phyloP scores from a whole-genome alignment of 2,113 vertebrate genomes.

The Nyctereutes procyonoides region DNA sequence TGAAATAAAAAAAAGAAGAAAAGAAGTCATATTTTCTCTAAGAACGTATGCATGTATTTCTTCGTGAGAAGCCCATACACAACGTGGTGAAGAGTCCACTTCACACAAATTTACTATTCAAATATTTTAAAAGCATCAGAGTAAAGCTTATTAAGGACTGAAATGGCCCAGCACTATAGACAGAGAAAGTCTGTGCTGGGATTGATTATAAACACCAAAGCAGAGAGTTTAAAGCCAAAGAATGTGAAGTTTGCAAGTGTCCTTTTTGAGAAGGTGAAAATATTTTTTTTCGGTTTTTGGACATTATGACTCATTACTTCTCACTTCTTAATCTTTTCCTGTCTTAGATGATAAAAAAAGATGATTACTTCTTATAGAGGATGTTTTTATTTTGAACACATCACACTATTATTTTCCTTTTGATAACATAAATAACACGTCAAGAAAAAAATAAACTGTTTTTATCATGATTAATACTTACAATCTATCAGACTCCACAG shows the following conservation, averaged over 20 bases:
- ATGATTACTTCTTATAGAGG: background rate
- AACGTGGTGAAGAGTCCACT: slow-evolving; percentile 41
- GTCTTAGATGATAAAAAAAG: background rate
- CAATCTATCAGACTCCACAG: background rate
- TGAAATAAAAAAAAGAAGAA: background rate
- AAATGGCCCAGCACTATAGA: slow-evolving; percentile 40
- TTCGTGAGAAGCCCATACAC: slow-evolving; percentile 23
- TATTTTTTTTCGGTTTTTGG: slow-evolving; percentile 27
- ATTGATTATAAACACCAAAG: background rate
- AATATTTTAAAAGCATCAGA: slow-evolving; percentile 33
- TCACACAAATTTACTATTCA: slow-evolving; percentile 55
- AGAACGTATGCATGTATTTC: background rate
- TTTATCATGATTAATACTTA: slow-evolving; percentile 9
- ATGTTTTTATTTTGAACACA: slow-evolving; percentile 10
- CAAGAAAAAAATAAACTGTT: slow-evolving; percentile 30
- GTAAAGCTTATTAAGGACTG: slow-evolving; percentile 10
- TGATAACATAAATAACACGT: slow-evolving; percentile 9
- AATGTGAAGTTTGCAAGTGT: slow-evolving; percentile 39
- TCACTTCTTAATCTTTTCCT: background rate
- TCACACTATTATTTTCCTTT: slow-evolving; percentile 32
- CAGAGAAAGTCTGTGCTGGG: background rate
- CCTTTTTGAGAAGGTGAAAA: slow-evolving; percentile 47
- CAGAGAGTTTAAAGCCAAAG: slow-evolving; percentile 23
- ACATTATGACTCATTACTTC: slow-evolving; percentile 28
- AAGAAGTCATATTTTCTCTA: slow-evolving; percentile 30